phyloP scores from a whole-genome alignment of 2,888 invertebrate genomes.

The Drepanosiphum platanoidis region DNA sequence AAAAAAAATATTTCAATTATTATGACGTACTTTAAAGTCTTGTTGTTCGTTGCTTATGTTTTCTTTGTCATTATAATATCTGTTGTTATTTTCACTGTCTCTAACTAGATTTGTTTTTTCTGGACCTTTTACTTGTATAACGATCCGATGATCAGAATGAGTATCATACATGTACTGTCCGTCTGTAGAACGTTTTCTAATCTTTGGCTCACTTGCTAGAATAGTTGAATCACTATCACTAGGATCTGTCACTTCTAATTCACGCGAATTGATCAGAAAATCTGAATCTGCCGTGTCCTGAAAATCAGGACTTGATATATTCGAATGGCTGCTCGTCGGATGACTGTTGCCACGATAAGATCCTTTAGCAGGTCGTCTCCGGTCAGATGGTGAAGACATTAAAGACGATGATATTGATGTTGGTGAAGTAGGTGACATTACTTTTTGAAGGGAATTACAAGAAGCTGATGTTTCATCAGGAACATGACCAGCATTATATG shows the following conservation, averaged over 20 bases:
- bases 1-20: conserved; percentile 2
- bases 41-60: conserved; percentile 39
- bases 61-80: conserved; percentile 45
- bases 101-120: conserved; percentile 42
- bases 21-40: conserved; percentile 37
- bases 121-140: conserved; percentile 73
- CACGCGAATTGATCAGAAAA: conserved; percentile 77
- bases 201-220: conserved; percentile 73
- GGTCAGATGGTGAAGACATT: conserved; percentile 78
- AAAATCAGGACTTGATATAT: conserved; percentile 90
- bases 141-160: conserved; percentile 74
- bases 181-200: conserved; percentile 55
- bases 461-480: conserved; percentile 58
- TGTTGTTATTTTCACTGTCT: conserved; percentile 55
- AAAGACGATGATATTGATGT: conserved; percentile 89
- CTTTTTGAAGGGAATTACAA: conserved; percentile 60
- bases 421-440: conserved; percentile 78
- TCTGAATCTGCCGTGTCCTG: conserved; percentile 87
- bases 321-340: conserved; percentile 72
- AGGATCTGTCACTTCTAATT: conserved; percentile 86
- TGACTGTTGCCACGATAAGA: conserved; percentile 45
- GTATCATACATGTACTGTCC: conserved; percentile 58
- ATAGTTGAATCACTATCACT: conserved; percentile 91
- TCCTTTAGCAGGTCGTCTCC: conserved; percentile 36
- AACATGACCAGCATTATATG: conserved; percentile 82